A percentile compares a stretch with the other conserved stretches of the same genome.
Evolutionary conservation across 2,888 invertebrate genomes (phyloP).

Genomic region (Griposia aprilina): DNA sequence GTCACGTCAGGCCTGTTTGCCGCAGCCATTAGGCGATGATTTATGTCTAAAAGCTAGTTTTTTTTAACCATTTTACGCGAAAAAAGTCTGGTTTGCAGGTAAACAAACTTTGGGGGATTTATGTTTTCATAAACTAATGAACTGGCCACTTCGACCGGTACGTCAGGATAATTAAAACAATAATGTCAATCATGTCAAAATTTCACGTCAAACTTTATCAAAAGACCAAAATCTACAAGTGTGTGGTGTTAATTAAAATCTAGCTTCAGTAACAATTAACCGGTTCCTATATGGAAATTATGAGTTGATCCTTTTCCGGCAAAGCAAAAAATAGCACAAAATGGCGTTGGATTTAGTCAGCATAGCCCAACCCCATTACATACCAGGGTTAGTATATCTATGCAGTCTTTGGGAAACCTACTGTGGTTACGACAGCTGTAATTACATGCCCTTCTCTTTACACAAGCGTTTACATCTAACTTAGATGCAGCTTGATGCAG

Average conservation of each 20-base stretch:
- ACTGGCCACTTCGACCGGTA: constrained; percentile 26
- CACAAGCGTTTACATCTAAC: not conserved
- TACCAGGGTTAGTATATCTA: constrained; percentile 92
- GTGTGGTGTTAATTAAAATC: constrained; percentile 57
- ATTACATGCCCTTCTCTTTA: constrained; percentile 3
- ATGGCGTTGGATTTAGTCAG: constrained; percentile 91
- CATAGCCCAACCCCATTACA: constrained; percentile 93
- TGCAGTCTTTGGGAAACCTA: constrained; percentile 10
- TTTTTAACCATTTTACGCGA: too few relatives aligned
- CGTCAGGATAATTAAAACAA: constrained; percentile 33
- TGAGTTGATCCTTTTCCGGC: constrained; percentile 68
- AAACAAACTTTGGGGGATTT: not conserved
- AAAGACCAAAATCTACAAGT: constrained; percentile 68
- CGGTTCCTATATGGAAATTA: constrained; percentile 71
- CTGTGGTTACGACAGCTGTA: not conserved
- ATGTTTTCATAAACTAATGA: not conserved
- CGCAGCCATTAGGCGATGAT: not conserved
- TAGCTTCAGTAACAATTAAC: constrained; percentile 44
- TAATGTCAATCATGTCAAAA: constrained; percentile 51
- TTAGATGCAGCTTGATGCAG: not conserved
- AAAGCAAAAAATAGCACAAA: constrained; percentile 61
- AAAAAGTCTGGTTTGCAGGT: not conserved
- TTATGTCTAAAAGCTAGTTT: not conserved
- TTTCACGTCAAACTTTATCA: constrained; percentile 57
- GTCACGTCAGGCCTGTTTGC: too few relatives aligned